phyloP scores from a whole-genome alignment of 2,113 vertebrate species.

The Argyrosomus japonicus region DNA sequence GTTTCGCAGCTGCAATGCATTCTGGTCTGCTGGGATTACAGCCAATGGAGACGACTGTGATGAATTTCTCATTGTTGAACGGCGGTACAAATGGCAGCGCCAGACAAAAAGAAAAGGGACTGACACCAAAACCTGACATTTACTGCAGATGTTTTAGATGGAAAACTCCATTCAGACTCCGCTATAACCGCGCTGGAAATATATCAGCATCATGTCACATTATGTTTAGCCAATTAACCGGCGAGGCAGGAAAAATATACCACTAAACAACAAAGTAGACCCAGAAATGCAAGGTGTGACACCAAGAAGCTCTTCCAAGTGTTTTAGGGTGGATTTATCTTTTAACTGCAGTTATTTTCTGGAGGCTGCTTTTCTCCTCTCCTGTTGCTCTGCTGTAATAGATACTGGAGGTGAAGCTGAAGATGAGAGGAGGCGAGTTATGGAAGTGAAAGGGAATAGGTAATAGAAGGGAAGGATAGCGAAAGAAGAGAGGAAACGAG shows the following conservation, averaged over 20 bases:
- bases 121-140: constrained; percentile 53
- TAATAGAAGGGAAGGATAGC: constrained; percentile 55
- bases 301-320: not conserved
- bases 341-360: constrained; percentile 57
- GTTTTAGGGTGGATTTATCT: constrained; percentile 59
- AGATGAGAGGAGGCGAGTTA: constrained; percentile 48
- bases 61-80: constrained; percentile 32
- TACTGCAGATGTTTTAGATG: constrained; percentile 49
- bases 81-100: constrained; percentile 22
- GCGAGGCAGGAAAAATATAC: not conserved
- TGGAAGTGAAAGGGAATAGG: constrained; percentile 65
- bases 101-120: constrained; percentile 40
- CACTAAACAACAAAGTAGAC: not conserved
- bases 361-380: constrained; percentile 26
- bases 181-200: not conserved
- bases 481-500: constrained; percentile 31
- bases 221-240: constrained; percentile 14
- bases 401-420: constrained; percentile 42
- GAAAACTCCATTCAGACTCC: constrained; percentile 26
- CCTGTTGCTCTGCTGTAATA: constrained; percentile 51
- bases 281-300: constrained; percentile 6
- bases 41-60: not conserved
- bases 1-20: constrained; percentile 17
- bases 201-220: not conserved
- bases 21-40: constrained; percentile 20